Base-by-base conservation (phyloP, 2,113 vertebrate genomes). In the Pseudopipra pipra region DNA sequence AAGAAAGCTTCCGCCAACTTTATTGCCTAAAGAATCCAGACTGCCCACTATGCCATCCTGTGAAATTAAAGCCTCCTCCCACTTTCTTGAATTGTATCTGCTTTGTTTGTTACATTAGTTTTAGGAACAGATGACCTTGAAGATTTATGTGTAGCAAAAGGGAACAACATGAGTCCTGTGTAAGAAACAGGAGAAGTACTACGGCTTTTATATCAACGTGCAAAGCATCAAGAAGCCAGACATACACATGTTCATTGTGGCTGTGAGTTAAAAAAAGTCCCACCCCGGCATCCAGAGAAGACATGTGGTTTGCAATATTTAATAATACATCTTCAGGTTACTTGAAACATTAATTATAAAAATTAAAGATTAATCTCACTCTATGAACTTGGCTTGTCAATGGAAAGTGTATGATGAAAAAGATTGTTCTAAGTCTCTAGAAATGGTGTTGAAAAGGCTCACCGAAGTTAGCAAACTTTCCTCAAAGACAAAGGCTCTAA, bases 61-160 rank as follows among this genome's bases (percentile, higher is more conserved):
- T 96, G 93, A 97, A 97, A 97, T 51, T 80, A 92, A 96, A 96
- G 95, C 93, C 65, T 94, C 90, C 88, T 96, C 96, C 96, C 74
- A 96, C 95, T 96, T 94, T 89, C 83, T 92, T 90, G 68, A 88
- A 89, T 81, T 47, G 59, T 62, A 90, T 95, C 96, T 93, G 87
- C 78, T 91, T 96, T 52, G 19, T 91, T 96, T 52, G 19, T 52
- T 52, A 63, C 28, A 61, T 92, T 80, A 87, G 44, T 81, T 92
- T 90, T 54, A 65, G 63, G 49, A 88, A 81, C 65, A 88, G 85
- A 68, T 90, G 96, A 92, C 85, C 88, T 92, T 94, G 94, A 85
- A 89, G 70, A 90, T 92, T 79, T 75, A 84, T 68, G 82, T 20
- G 23, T 66, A 91, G 25, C 68, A 87, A 89, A 82, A 91, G 80